Conservation (phyloP, 1,140 invertebrate genomes). For the Luehdorfia chinensis region DNA sequence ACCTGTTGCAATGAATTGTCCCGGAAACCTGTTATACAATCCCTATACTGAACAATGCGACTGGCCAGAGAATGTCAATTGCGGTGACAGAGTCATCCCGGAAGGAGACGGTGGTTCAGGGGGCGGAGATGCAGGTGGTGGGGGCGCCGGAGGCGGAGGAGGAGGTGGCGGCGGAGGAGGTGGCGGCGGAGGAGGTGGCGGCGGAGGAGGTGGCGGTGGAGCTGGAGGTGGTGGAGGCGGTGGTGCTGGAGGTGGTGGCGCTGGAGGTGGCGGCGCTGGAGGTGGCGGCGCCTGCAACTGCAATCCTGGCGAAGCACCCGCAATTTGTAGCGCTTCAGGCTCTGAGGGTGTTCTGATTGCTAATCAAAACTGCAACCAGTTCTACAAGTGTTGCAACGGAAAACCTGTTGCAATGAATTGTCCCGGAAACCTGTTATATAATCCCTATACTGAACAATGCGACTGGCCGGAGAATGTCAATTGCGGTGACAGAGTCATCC, state of each 20-base stretch:
- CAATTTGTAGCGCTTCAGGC: slow-evolving; percentile 23
- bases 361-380: slow-evolving; percentile 43
- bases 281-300: neutral
- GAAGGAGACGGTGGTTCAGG: slow-evolving; percentile 3
- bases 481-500: too few relatives aligned
- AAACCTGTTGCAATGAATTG: slow-evolving; percentile 49
- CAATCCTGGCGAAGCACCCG: slow-evolving; percentile 22
- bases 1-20: slow-evolving; percentile 27
- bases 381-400: slow-evolving; percentile 37
- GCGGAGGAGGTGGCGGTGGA: too few relatives aligned
- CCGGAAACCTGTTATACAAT: slow-evolving; percentile 30
- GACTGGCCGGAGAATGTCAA: slow-evolving; percentile 79
- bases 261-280: too few relatives aligned
- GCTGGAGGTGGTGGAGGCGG: too few relatives aligned
- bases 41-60: slow-evolving; percentile 32
- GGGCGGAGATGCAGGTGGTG: too few relatives aligned
- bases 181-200: too few relatives aligned
- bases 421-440: slow-evolving; percentile 70
- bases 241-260: too few relatives aligned
- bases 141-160: too few relatives aligned
- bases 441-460: slow-evolving; percentile 77
- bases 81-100: slow-evolving; percentile 35
- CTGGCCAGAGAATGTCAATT: slow-evolving; percentile 35
- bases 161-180: too few relatives aligned
- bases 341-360: slow-evolving; percentile 35